Evolutionary conservation across 2,888 invertebrate genomes (phyloP).

Genomic region (Neocrepidodera transversa): DNA sequence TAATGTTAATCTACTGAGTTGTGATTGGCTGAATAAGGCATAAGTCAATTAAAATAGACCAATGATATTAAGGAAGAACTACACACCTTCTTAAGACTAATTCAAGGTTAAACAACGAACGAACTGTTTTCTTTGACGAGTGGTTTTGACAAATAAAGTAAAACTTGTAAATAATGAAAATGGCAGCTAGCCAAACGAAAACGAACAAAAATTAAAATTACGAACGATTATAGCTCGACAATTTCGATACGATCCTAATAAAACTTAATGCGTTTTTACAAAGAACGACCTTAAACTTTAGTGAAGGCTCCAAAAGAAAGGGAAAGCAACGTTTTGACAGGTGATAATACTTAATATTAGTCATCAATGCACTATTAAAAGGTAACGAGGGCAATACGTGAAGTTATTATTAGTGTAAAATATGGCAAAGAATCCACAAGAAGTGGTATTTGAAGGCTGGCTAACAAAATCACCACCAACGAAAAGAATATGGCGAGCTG

Average conservation of each 20-base stretch:
- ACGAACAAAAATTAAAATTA: conserved; percentile 6
- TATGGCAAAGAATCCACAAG: conserved; percentile 65
- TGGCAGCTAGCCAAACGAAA: conserved; percentile 20
- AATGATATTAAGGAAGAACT: too few relatives aligned
- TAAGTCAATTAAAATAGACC: too few relatives aligned
- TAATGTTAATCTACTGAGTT: too few relatives aligned
- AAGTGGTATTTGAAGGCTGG: conserved; percentile 91
- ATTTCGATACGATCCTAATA: not conserved
- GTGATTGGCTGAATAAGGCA: too few relatives aligned
- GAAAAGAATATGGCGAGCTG: conserved; percentile 91
- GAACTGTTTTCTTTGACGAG: conserved; percentile 5
- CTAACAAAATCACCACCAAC: conserved; percentile 94
- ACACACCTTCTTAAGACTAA: too few relatives aligned
- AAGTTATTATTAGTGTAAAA: conserved; percentile 21
- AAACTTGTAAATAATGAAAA: conserved; percentile 10
- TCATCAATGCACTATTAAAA: conserved; percentile 18
- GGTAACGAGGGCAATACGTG: conserved; percentile 20
- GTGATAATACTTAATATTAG: conserved; percentile 24
- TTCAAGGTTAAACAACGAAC: not conserved
- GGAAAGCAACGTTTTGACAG: conserved; percentile 28
- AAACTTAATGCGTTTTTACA: not conserved
- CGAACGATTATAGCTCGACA: not conserved
- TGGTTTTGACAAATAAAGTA: conserved; percentile 3
- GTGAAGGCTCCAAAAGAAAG: conserved; percentile 10
- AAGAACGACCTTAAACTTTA: conserved; percentile 10